Evolutionary conservation across 2,797 vertebrate species (phyloP), one percentile per base, ranked within the genome.

Genomic region (Oceanodroma leucorhoa): DNA sequence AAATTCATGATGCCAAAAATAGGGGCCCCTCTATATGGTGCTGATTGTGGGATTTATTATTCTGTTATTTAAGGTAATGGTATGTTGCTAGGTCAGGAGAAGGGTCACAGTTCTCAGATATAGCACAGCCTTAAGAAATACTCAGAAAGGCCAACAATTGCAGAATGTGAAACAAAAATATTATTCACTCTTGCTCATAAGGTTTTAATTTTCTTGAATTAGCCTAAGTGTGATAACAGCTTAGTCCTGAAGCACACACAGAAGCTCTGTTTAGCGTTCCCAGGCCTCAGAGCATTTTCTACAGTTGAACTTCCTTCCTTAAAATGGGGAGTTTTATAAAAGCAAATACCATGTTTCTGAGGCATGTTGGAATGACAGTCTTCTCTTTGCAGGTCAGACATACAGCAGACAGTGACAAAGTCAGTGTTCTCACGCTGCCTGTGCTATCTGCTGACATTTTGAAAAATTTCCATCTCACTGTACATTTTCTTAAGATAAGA

Each of bases 201-300:
- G 62, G 91, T 95, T 96, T 36, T 88, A 79, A 95, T 97, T 96
- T 90, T 91, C 85, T 48, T 72, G 82, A 88, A 65, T 96, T 95
- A 87, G 69, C 46, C 6, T 1, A 76, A 71, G 71, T 92, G 89
- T 87, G 91, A 80, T 95, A 91, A 90, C 66, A 50, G 64, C 70
- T 90, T 53, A 22, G 40, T 71, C 71, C 60, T 86, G 82, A 53
- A 82, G 88, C 43, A 62, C 77, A 78, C 72, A 41, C 61, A 78
- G 87, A 58, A 93, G 69, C 84, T 82, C 83, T 86, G 40, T 73
- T 86, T 46, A 58, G 62, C 34, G 11, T 76, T 83, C 85, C 19
- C 0, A 0, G 76, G 61, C 51, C 29, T 62, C 34, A 36, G 73
- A 89, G 80, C 38, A 61, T n/a, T 84, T 96, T 41, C 64, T 80